Base-by-base conservation (phyloP, 2,888 invertebrate genomes). In the Aromia moschata region DNA sequence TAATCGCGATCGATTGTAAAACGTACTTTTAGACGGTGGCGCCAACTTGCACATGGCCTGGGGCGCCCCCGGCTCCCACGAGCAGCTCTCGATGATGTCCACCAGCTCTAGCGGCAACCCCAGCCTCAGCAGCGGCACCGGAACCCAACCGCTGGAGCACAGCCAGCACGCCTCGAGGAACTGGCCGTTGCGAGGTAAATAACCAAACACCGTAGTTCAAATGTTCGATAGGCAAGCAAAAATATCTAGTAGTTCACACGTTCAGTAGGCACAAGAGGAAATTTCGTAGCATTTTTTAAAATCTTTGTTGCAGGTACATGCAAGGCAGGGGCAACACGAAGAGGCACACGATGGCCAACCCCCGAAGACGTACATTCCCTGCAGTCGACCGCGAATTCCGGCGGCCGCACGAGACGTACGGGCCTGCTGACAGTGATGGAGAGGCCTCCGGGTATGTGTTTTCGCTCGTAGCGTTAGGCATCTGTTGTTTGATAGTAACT, bases 381-480 rank as follows among this genome's bases (percentile, higher is more conserved):
- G 56, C 80, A 79, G 55, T 69, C 74, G 1, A 64, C 66, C 9
- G 67, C 71, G 11, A 70, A 69, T 20, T 63, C 71, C 4, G 75
- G 77, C 20, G 81, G 81, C 5, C 79, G 78, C 31, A 89, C 91
- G 38, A 84, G 94, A 67, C 84, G 94, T 56, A 91, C 92, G 2
- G 94, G 95, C 66, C 84, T 95, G 9, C 84, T 91, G 20, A 93
- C 94, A 0, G 95, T 94, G 17, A 93, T 92, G 72, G 94, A 94
- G 78, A 82, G 93, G 64, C 91, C 91, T 12, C 94, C 94, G 80
- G 94, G 94, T 94, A 83, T 80, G n/a, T n/a, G n/a, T n/a, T n/a
- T n/a, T n/a, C n/a, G n/a, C n/a, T n/a, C n/a, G n/a, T 81, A 44
- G 12, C 10, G 10, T 18, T 10, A 11, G 2, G n/a, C n/a, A n/a